Percentiles rank a stretch among this genome's conserved stretches.
phyloP scores from a whole-genome alignment of 2,797 vertebrate species.

The Propithecus perrieri region DNA sequence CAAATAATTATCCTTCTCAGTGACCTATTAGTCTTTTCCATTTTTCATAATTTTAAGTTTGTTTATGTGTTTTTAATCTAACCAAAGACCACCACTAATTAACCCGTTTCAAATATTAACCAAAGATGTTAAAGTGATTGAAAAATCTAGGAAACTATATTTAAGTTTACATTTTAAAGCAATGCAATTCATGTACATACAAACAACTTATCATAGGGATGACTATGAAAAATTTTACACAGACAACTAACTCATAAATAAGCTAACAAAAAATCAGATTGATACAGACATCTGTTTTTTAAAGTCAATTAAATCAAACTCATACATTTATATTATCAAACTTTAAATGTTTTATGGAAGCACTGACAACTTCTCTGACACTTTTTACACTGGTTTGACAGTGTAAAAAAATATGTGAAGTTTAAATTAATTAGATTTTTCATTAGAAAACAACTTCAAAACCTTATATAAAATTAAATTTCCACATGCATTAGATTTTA shows the following conservation, averaged over 20 bases:
- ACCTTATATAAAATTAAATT: background rate
- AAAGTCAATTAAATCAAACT: background rate
- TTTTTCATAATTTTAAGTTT: background rate
- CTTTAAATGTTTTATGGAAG: background rate
- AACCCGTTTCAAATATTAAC: slow-evolving; percentile 2
- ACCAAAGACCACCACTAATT: background rate
- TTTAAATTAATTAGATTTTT: background rate
- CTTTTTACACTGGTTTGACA: background rate
- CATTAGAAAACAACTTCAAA: background rate
- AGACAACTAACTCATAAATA: background rate
- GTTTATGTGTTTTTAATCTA: background rate
- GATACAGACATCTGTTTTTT: background rate
- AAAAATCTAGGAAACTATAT: background rate
- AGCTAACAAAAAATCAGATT: background rate
- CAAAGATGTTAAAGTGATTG: background rate
- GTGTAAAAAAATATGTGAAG: background rate
- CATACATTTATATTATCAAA: background rate
- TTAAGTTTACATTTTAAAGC: background rate
- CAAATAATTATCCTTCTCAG: too few species aligned
- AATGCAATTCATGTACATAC: background rate
- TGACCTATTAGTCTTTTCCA: too few species aligned
- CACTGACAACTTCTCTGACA: background rate
- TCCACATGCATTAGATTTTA: background rate
- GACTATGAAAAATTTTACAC: background rate
- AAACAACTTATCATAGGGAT: background rate